Percentiles rank a stretch among this genome's conserved stretches.
phyloP scores from a whole-genome alignment of 2,888 invertebrate species.

The Drosophila antonietae region DNA sequence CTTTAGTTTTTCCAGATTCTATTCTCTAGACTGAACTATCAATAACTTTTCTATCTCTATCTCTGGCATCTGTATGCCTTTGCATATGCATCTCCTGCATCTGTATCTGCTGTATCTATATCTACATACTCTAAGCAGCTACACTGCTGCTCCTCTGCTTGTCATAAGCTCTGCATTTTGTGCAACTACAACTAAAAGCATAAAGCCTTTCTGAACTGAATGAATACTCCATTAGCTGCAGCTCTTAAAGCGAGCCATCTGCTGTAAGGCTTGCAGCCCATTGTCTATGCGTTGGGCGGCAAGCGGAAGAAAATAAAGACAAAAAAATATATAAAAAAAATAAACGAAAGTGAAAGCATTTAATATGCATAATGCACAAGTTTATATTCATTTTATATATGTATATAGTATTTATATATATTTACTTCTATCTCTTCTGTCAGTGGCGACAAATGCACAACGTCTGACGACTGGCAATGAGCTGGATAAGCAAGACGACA shows the following conservation, averaged over 20 bases:
- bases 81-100: background rate
- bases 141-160: background rate
- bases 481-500: constrained; percentile 6
- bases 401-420: constrained; percentile 12
- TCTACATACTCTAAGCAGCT: background rate
- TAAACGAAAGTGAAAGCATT: constrained; percentile 80
- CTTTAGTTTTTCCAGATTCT: no score
- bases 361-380: constrained; percentile 76
- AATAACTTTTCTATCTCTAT: background rate
- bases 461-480: constrained; percentile 14
- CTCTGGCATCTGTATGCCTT: background rate
- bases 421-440: constrained; percentile 9
- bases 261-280: constrained; percentile 9
- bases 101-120: background rate
- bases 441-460: constrained; percentile 17
- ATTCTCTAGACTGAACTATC: no score
- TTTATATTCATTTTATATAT: constrained; percentile 20
- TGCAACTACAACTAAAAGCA: background rate
- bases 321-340: constrained; percentile 11
- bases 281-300: constrained; percentile 8
- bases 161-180: background rate
- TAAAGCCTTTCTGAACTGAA: constrained; percentile 8
- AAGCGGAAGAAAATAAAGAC: background rate
- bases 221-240: constrained; percentile 24
- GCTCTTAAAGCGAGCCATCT: constrained; percentile 19